Percentiles rank a stretch among this genome's conserved stretches.
These are phyloP conservation scores for Poecilia velifera DNA, from an alignment of 2,797 vertebrate species.

Conservation along the genomic window DNA sequence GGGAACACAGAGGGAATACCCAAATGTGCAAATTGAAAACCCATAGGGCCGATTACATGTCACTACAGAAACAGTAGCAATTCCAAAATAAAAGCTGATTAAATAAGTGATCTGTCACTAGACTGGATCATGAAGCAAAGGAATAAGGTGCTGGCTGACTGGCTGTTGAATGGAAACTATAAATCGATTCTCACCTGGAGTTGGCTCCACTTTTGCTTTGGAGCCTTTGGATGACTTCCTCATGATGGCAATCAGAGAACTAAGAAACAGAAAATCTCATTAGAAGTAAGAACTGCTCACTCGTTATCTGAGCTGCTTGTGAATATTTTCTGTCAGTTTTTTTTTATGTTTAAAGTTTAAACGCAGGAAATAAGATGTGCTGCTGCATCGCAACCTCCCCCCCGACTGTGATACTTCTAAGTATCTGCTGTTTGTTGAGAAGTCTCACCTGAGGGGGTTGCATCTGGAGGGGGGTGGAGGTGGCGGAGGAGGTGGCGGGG, in stretches of 20 bases:
- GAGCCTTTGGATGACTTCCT: constrained; percentile 83
- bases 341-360: background rate
- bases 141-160: background rate
- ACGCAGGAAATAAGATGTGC: background rate
- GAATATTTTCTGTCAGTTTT: background rate
- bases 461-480: constrained; percentile 82
- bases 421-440: background rate
- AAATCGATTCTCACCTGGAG: constrained; percentile 61
- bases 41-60: background rate
- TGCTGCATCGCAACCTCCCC: background rate
- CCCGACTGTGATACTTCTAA: background rate
- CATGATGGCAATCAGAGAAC: constrained; percentile 87
- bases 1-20: background rate
- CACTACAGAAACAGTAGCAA: background rate
- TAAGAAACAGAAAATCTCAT: constrained; percentile 31
- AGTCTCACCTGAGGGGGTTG: constrained; percentile 84
- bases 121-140: background rate
- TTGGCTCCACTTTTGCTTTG: constrained; percentile 79
- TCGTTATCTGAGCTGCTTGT: background rate
- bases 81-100: background rate
- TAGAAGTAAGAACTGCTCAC: background rate
- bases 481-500: constrained; percentile 79
- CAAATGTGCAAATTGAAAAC: background rate
- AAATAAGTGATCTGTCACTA: background rate
- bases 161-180: background rate